phyloP scores from a whole-genome alignment of 92 coral and sea anemone species.

The Heliopora coerulea region DNA sequence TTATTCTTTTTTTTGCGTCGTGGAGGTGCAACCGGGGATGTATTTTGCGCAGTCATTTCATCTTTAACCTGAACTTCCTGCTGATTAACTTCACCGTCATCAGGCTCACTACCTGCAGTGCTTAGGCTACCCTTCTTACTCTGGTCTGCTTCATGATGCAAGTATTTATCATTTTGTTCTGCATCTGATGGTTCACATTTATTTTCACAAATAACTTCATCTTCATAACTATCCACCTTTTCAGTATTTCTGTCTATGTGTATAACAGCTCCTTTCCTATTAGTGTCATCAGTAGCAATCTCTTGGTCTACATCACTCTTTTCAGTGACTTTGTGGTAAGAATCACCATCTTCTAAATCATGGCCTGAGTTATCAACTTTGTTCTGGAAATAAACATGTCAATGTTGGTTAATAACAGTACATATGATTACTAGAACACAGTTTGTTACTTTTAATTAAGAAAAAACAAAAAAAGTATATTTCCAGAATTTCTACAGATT shows the following conservation, averaged over 20 bases:
- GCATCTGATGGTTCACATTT: background rate
- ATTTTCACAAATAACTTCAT: background rate
- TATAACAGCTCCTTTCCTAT: background rate
- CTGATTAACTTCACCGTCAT: background rate
- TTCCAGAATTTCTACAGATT: too few species aligned
- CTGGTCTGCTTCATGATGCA: constrained; percentile 23
- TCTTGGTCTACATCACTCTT: background rate
- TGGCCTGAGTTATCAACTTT: background rate
- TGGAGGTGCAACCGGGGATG: constrained; percentile 96
- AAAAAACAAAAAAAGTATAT: too few species aligned
- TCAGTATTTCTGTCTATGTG: background rate
- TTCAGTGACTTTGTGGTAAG: constrained; percentile 12
- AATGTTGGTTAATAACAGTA: background rate
- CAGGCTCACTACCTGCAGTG: background rate
- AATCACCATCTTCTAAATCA: constrained; percentile 21
- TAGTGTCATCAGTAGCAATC: background rate
- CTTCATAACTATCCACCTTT: background rate
- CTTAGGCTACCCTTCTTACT: constrained; percentile 25
- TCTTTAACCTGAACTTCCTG: constrained; percentile 20
- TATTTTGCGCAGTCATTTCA: constrained; percentile 53
- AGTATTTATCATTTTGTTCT: background rate
- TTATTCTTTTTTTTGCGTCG: constrained; percentile 80
- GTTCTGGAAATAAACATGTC: background rate
- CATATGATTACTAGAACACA: too few species aligned
- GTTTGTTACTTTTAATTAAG: too few species aligned